Percentiles rank a stretch among this genome's conserved stretches.
Conservation (phyloP, 1,140 invertebrate genomes). For the Atta texana region DNA sequence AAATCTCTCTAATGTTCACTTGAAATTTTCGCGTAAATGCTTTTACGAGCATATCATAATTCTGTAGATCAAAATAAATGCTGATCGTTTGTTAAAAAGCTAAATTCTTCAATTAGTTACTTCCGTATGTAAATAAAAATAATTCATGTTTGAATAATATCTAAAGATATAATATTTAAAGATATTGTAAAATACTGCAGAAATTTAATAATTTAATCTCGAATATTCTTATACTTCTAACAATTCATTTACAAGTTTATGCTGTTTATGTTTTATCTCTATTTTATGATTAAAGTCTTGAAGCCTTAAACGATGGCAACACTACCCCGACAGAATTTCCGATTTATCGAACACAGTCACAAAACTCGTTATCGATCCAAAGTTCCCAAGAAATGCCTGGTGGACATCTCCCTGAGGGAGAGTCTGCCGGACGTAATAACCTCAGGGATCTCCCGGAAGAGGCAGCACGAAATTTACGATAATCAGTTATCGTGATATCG, state of each 20-base stretch:
- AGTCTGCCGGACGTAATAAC: conserved; percentile 66
- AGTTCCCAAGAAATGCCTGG: conserved; percentile 62
- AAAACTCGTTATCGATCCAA: conserved; percentile 71
- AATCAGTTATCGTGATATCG: conserved; percentile 62
- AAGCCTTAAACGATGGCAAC: conserved; percentile 36
- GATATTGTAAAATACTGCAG: not conserved
- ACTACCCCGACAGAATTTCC: conserved; percentile 30
- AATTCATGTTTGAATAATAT: not conserved
- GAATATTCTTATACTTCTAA: not conserved
- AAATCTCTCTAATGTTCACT: conserved; percentile 17
- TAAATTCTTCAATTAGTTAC: not conserved
- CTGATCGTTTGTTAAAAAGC: not conserved
- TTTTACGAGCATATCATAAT: not conserved
- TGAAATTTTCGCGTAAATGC: not conserved
- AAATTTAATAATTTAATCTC: conserved; percentile 1
- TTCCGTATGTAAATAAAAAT: not conserved
- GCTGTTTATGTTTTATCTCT: not conserved
- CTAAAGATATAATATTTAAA: not conserved
- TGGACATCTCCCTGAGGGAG: conserved; percentile 19
- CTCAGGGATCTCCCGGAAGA: conserved; percentile 69
- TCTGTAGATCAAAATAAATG: not conserved
- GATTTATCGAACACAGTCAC: conserved; percentile 61
- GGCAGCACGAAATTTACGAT: conserved; percentile 68
- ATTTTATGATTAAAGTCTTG: not conserved
- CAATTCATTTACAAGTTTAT: conserved; percentile 1